Evolutionary conservation across 2,888 invertebrate genomes (phyloP).

Genomic region (Meteorus colon): DNA sequence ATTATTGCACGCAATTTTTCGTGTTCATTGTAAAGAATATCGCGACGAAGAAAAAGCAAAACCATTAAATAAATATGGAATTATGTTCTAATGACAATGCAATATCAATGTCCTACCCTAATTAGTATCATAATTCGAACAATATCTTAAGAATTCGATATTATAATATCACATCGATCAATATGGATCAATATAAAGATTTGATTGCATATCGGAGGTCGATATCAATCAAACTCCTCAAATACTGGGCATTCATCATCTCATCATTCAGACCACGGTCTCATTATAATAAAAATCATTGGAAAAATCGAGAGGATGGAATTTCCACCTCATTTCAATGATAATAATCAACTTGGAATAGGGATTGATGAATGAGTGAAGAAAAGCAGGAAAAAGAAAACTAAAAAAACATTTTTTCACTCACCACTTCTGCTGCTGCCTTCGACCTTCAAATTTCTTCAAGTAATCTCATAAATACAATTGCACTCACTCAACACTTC

Average conservation of each 20-base stretch:
- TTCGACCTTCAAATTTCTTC: not conserved
- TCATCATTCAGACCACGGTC: too few relatives aligned
- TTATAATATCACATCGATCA: too few relatives aligned
- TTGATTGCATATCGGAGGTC: too few relatives aligned
- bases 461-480: not conserved
- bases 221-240: too few relatives aligned
- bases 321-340: too few relatives aligned
- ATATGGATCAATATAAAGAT: too few relatives aligned
- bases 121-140: not conserved
- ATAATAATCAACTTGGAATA: too few relatives aligned
- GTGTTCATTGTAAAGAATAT: constrained; percentile 33
- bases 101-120: not conserved
- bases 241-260: too few relatives aligned
- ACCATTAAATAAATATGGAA: constrained; percentile 30
- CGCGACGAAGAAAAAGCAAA: constrained; percentile 2
- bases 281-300: too few relatives aligned
- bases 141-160: too few relatives aligned
- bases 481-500: not conserved
- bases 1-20: constrained; percentile 28
- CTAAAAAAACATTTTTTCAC: not conserved
- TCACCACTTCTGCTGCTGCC: not conserved
- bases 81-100: constrained; percentile 18
- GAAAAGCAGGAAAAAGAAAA: not conserved
- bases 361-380: too few relatives aligned
- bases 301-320: too few relatives aligned